These are phyloP conservation scores for Peromyscus maniculatus DNA, from an alignment of 2,113 vertebrate genomes.

Conservation along the genomic window DNA sequence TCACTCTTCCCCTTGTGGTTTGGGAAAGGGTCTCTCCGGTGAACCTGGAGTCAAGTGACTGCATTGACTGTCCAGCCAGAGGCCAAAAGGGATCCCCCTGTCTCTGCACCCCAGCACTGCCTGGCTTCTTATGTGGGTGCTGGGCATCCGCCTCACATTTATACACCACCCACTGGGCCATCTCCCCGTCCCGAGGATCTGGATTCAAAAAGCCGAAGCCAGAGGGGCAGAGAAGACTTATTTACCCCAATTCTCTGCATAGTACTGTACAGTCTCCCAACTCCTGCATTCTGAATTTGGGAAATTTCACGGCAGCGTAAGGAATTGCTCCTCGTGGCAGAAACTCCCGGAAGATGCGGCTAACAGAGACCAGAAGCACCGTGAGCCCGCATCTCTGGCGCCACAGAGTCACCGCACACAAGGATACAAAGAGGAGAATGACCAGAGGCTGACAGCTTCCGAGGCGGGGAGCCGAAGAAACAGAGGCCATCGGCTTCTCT, in stretches of 20 bases:
- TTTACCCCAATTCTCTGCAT: no score
- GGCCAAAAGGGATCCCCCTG: background rate
- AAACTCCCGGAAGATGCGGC: slow-evolving; percentile 29
- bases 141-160: background rate
- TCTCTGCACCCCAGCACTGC: no score
- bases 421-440: background rate
- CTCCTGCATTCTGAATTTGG: background rate
- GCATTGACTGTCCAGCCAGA: background rate
- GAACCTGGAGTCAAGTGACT: background rate
- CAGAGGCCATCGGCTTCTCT: background rate
- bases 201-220: background rate
- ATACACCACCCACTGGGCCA: background rate
- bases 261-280: no score
- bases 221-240: background rate
- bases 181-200: background rate
- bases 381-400: background rate
- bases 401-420: background rate
- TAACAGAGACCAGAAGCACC: background rate
- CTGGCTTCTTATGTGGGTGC: background rate
- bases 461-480: background rate
- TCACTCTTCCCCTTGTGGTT: background rate
- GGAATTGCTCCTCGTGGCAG: background rate
- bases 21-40: background rate
- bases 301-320: background rate
- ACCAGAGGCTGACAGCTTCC: background rate